Base-by-base conservation (phyloP, 2,113 vertebrate genomes). In the Catharus minimus region DNA sequence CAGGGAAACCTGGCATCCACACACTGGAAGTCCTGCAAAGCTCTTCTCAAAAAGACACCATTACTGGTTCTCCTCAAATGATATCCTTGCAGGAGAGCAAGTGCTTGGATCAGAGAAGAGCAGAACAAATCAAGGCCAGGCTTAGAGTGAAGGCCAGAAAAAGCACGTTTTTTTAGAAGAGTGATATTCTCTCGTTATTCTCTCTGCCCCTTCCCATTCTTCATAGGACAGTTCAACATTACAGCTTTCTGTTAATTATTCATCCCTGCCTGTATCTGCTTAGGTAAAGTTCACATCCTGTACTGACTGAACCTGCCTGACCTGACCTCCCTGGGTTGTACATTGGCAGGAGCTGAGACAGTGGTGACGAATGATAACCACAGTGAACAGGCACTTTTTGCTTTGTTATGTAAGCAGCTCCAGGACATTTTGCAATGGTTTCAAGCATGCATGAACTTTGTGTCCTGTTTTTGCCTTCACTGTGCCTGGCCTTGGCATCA, bases 231-330 rank as follows among this genome's bases (percentile, higher is more conserved):
- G 57, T 41, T 79, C 78, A 50, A 2, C 30, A 76, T 94, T 62
- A 69, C 66, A 76, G 2, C 28, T 68, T 65, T 24, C 71, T 93
- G 93, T 94, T 94, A 95, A 95, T 95, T 89, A 96, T 96, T 95
- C 50, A 93, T 90, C 84, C 4, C 26, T 68, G 80, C 11, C 36
- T 56, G 2, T 83, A 15, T 84, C 90, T 90, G 84, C 84, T 89
- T 89, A 84, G 67, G 62, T 69, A 88, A 39, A 68, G 55, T 62
- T 93, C 78, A 79, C 36, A 50, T 36, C 17, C 18, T 76, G 60
- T 87, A 66, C 77, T 83, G n/a, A 19, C 46, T 41, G 43, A 71
- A 55, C 81, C 64, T 19, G 36, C 46, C n/a, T 0, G 0, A 41
- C 33, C 32, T 17, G 41, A 47, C 30, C 57, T 82, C 33, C 24